phyloP scores from a whole-genome alignment of 1,140 invertebrate genomes.

The Nomia melanderi region DNA sequence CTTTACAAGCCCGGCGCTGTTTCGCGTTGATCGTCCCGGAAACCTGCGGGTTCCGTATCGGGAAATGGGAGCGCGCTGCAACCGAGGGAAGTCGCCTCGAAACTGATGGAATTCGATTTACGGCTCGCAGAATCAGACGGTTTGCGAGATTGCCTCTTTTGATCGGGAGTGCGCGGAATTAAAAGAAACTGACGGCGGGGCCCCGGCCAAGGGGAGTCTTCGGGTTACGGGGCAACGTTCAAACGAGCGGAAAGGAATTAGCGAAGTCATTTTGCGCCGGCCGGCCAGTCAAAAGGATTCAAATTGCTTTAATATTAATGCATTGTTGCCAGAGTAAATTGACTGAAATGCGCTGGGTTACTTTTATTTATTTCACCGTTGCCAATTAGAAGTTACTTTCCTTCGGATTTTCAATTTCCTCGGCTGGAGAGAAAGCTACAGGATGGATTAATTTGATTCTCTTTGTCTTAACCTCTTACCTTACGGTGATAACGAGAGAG shows the following conservation, averaged over 20 bases:
- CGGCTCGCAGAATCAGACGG: neutral
- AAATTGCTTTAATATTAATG: too few species aligned
- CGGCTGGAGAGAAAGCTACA: too few species aligned
- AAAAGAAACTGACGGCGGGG: neutral
- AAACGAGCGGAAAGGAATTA: neutral
- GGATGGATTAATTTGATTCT: too few species aligned
- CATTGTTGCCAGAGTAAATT: too few species aligned
- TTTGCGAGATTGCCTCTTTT: constrained; percentile 8
- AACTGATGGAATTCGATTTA: constrained; percentile 29
- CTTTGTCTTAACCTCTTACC: too few species aligned
- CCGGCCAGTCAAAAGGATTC: too few species aligned
- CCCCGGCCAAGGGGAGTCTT: neutral
- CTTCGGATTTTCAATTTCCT: too few species aligned
- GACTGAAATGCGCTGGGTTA: too few species aligned
- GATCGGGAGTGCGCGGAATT: neutral
- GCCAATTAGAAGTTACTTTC: too few species aligned
- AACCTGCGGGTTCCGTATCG: constrained; percentile 6
- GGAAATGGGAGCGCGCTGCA: constrained; percentile 7
- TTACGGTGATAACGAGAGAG: too few species aligned
- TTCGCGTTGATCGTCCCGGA: constrained; percentile 17
- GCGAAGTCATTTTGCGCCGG: neutral
- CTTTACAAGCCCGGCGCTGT: constrained; percentile 26
- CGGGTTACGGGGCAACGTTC: neutral
- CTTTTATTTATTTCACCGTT: too few species aligned
- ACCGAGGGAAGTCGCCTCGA: neutral